Evolutionary conservation across 2,888 invertebrate genomes (phyloP).

Genomic region (Osedax frankpressi): DNA sequence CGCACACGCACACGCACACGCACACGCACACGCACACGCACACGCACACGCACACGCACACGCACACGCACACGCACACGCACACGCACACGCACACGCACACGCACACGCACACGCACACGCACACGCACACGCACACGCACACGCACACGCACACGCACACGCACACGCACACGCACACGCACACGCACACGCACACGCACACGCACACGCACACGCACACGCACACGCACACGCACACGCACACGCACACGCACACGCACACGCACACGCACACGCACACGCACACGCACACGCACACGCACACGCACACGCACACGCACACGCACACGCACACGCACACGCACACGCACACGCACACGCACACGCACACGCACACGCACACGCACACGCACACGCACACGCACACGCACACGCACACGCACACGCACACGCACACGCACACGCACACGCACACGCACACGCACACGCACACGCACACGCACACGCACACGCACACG

Average conservation of each 20-base stretch:
- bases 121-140: conserved; percentile 1
- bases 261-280: conserved; percentile 8
- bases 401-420: conserved; percentile 19
- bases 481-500: conserved; percentile 14
- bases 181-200: conserved; percentile 15
- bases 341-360: conserved; percentile 17
- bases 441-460: conserved; percentile 14
- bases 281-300: conserved; percentile 16
- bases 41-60: conserved; percentile 14
- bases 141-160: background rate
- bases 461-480: conserved; percentile 19
- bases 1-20: background rate
- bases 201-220: conserved; percentile 14
- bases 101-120: conserved; percentile 12
- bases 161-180: background rate
- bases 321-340: conserved; percentile 18
- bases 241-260: conserved; percentile 11
- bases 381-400: conserved; percentile 13
- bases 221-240: conserved; percentile 19
- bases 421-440: conserved; percentile 15
- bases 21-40: conserved; percentile 8
- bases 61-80: conserved; percentile 12
- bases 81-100: conserved; percentile 14
- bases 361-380: conserved; percentile 17
- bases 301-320: conserved; percentile 14